phyloP scores from a whole-genome alignment of 2,888 invertebrate species.

The Drosophila cognata region DNA sequence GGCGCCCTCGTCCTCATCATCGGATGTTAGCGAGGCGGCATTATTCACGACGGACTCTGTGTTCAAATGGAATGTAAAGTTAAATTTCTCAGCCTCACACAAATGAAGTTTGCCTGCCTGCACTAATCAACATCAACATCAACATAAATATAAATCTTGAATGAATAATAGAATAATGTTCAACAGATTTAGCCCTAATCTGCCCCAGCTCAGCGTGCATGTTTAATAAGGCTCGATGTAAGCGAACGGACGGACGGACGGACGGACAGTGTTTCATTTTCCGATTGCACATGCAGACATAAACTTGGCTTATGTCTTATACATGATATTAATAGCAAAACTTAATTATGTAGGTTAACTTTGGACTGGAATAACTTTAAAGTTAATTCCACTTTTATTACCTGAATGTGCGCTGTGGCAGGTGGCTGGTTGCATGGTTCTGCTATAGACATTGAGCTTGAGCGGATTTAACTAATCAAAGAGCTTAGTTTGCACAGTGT shows the following conservation, averaged over 20 bases:
- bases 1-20: conserved; percentile 91
- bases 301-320: conserved; percentile 15
- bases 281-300: conserved; percentile 1
- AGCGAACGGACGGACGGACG: background rate
- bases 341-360: conserved; percentile 48
- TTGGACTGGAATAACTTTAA: conserved; percentile 12
- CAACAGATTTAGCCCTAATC: conserved; percentile 38
- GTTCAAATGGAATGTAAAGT: conserved; percentile 53
- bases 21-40: conserved; percentile 87
- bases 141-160: conserved; percentile 36
- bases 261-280: background rate
- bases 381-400: background rate
- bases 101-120: conserved; percentile 12
- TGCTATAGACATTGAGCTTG: background rate
- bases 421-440: background rate
- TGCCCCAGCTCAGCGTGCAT: conserved; percentile 23
- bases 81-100: conserved; percentile 32
- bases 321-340: conserved; percentile 50
- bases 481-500: background rate
- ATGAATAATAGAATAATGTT: conserved; percentile 36
- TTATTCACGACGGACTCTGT: conserved; percentile 86
- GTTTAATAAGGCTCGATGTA: conserved; percentile 19
- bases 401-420: background rate
- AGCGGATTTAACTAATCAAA: conserved; percentile 12
- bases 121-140: conserved; percentile 37